Evolutionary conservation across 2,888 invertebrate genomes (phyloP).

Genomic region (Epirrhoe tristata): DNA sequence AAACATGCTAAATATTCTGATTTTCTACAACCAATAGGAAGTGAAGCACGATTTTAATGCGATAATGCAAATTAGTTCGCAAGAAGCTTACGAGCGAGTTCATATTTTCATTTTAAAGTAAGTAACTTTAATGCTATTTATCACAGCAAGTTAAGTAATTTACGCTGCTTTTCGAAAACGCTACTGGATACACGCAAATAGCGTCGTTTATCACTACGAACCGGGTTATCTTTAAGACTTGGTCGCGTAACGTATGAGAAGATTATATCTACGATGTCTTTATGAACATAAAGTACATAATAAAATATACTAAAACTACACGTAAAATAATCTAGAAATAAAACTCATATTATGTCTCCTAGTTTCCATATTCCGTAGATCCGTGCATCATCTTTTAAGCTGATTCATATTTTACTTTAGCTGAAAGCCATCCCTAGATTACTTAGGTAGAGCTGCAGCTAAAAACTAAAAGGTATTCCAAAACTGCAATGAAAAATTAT

Average conservation of each 20-base stretch:
- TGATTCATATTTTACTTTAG: background rate
- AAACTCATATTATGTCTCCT: background rate
- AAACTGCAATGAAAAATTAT: conserved; percentile 51
- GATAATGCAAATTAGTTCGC: conserved; percentile 44
- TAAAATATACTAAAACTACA: background rate
- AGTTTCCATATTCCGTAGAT: background rate
- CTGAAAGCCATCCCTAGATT: conserved; percentile 8
- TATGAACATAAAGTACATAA: background rate
- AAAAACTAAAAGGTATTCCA: conserved; percentile 39
- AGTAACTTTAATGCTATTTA: conserved; percentile 31
- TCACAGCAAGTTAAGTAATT: conserved; percentile 27
- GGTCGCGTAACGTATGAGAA: background rate
- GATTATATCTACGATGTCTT: background rate
- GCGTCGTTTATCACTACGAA: conserved; percentile 19
- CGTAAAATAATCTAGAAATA: background rate
- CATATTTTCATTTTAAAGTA: conserved; percentile 35
- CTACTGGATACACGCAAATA: conserved; percentile 24
- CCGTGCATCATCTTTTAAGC: background rate
- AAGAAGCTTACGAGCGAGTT: conserved; percentile 41
- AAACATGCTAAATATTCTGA: conserved; percentile 8
- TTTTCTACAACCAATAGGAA: conserved; percentile 13
- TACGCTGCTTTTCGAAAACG: conserved; percentile 22
- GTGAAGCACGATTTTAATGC: conserved; percentile 36
- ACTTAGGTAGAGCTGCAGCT: conserved; percentile 15
- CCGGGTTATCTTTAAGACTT: conserved; percentile 7